These are phyloP conservation scores for Carassius gibelio DNA, from an alignment of 2,113 vertebrate genomes.

Conservation along the genomic window DNA sequence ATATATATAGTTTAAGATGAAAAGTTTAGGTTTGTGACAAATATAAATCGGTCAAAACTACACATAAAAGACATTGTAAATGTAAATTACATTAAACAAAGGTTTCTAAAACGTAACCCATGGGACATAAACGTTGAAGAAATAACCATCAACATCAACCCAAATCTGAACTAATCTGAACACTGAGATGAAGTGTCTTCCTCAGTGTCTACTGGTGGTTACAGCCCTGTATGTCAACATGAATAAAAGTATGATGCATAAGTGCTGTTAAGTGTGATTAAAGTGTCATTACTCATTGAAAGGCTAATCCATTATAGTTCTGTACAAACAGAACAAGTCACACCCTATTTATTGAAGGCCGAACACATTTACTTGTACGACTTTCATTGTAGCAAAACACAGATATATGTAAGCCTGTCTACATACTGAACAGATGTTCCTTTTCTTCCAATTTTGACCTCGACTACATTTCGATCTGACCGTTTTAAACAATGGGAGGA, in stretches of 20 bases:
- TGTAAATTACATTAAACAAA: no score
- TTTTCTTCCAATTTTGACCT: slow-evolving; percentile 55
- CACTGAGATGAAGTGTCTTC: not conserved
- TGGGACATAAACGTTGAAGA: not conserved
- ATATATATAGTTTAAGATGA: not conserved
- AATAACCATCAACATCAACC: not conserved
- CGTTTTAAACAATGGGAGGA: slow-evolving; percentile 59
- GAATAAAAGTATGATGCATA: slow-evolving; percentile 35
- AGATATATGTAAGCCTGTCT: not conserved
- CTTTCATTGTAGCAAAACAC: not conserved
- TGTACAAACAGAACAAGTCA: slow-evolving; percentile 20
- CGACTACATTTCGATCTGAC: slow-evolving; percentile 52
- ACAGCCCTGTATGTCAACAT: not conserved
- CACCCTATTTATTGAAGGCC: slow-evolving; percentile 26
- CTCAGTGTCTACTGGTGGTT: not conserved
- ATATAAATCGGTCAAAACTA: not conserved
- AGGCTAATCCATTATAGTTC: slow-evolving; percentile 19
- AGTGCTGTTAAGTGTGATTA: slow-evolving; percentile 28
- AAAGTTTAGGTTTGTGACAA: not conserved
- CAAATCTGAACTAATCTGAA: slow-evolving; percentile 16
- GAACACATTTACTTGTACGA: not conserved
- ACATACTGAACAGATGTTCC: slow-evolving; percentile 52
- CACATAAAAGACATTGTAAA: no score
- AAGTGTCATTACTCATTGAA: slow-evolving; percentile 22
- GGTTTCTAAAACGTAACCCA: no score